Evolutionary conservation across 2,888 invertebrate species (phyloP).

Genomic region (Andrena minutula): DNA sequence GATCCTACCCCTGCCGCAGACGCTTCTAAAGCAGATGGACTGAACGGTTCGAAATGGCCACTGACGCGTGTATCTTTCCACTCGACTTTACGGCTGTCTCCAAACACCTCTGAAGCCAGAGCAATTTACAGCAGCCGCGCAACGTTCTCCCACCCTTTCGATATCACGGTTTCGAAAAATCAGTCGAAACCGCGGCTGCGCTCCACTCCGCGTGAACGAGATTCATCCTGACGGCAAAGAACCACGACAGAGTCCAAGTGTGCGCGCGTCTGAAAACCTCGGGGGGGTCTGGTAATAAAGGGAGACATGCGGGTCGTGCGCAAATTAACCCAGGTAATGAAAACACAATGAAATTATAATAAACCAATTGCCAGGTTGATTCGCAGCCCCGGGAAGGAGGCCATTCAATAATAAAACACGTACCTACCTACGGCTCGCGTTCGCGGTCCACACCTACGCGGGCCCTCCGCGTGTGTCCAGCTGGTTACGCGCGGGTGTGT

Average conservation of each 20-base stretch:
- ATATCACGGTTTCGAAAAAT: not conserved
- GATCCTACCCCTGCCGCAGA: not conserved
- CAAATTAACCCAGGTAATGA: conserved; percentile 83
- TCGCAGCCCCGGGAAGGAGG: conserved; percentile 80
- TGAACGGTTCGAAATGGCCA: not conserved
- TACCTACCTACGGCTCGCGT: conserved; percentile 69
- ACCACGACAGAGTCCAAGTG: conserved; percentile 62
- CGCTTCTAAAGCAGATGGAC: conserved; percentile 29
- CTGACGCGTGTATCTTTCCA: too few species aligned
- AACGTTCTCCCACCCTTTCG: not conserved
- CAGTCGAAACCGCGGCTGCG: conserved; percentile 1
- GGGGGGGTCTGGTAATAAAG: conserved; percentile 76
- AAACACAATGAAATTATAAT: conserved; percentile 85
- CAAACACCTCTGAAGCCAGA: too few species aligned
- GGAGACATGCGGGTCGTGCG: conserved; percentile 77
- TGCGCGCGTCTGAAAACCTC: conserved; percentile 72
- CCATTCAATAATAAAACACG: conserved; percentile 84
- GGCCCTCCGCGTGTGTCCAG: not conserved
- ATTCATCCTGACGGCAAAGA: conserved; percentile 53
- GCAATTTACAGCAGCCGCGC: too few species aligned
- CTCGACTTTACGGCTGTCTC: too few species aligned
- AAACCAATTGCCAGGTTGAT: conserved; percentile 84
- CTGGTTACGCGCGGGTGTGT: not conserved
- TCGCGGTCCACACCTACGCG: conserved; percentile 37
- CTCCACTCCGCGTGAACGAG: conserved; percentile 27